Evolutionary conservation across 1,140 invertebrate genomes (phyloP).

Genomic region (Drosophila littoralis): DNA sequence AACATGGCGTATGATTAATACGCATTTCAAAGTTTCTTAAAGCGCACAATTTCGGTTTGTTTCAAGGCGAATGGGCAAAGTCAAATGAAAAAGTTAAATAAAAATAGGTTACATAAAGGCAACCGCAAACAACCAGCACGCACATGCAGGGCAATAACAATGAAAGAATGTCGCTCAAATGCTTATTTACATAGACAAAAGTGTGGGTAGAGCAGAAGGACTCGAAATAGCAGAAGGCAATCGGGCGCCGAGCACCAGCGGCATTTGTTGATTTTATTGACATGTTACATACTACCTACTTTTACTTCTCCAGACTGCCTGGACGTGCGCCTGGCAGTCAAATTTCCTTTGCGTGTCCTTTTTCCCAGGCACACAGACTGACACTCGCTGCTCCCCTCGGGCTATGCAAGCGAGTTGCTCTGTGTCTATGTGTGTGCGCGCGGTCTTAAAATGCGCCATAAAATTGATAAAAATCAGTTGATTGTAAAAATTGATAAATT

Average conservation of each 20-base stretch:
- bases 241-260: constrained; percentile 52
- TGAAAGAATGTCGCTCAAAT: constrained; percentile 50
- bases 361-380: constrained; percentile 10
- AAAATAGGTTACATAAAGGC: constrained; percentile 20
- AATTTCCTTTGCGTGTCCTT: constrained; percentile 67
- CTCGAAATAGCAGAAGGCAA: constrained; percentile 20
- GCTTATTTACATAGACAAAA: constrained; percentile 64
- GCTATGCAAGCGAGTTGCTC: neutral
- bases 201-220: neutral
- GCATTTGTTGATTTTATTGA: constrained; percentile 82
- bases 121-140: constrained; percentile 36
- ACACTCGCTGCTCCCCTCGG: neutral
- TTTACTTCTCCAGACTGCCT: constrained; percentile 9
- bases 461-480: constrained; percentile 83
- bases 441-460: constrained; percentile 78
- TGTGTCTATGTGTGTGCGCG: constrained; percentile 28
- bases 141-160: constrained; percentile 36
- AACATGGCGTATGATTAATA: constrained; percentile 48
- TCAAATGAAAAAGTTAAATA: constrained; percentile 10
- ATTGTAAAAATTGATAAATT: constrained; percentile 83
- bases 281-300: constrained; percentile 57
- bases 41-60: neutral
- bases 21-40: constrained; percentile 1
- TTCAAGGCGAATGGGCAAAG: neutral
- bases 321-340: constrained; percentile 62